Base-by-base conservation (phyloP, 2,113 vertebrate genomes). In the Podarcis muralis region DNA sequence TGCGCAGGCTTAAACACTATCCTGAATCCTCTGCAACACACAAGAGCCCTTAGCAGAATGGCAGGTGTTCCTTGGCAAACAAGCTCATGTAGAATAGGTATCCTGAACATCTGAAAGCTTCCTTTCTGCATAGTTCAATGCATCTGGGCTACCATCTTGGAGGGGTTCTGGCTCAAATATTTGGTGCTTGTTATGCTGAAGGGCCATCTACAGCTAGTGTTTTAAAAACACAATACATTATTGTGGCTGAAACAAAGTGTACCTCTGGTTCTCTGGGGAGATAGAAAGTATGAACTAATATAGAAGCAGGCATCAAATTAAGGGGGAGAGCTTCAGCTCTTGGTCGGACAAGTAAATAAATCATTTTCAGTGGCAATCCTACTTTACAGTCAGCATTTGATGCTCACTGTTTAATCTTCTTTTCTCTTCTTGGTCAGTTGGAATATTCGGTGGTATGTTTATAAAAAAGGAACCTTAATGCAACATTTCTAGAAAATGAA, bases 221-320 rank as follows among this genome's bases (percentile, higher is more conserved):
- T 72, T 32, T 16, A 72, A 72, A 72, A 32, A 12, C 35, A 72
- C 9, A 72, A n/a, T 13, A 72, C 12, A 72, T 5, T 72, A 2
- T 72, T 35, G n/a, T 30, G 37, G 40, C 62, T 43, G 35, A 20
- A 43, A 40, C 62, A 40, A 83, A 83, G 68, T 83, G 65, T 68
- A 8, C 65, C 62, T 43, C 5, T 25, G 35, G 22, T 37, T 35
- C 12, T 66, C 81, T 68, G 25, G 37, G 35, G 65, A 69, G 20
- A 83, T 83, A 83, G 81, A 69, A 68, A 68, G 59, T 53, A n/a
- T 27, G 65, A 69, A 83, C 81, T 69, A 65, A 83, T 43, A 83
- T 40, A 69, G 81, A 69, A 18, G 3, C 25, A n/a, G 37, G 35
- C 18, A 83, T 68, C 35, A 83, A 68, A 69, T 83, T 68, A n/a